Percentiles rank a stretch among this genome's conserved stretches.
These are phyloP conservation scores for Hippopotamyrus pictus DNA, from an alignment of 2,797 vertebrate species.

Conservation along the genomic window DNA sequence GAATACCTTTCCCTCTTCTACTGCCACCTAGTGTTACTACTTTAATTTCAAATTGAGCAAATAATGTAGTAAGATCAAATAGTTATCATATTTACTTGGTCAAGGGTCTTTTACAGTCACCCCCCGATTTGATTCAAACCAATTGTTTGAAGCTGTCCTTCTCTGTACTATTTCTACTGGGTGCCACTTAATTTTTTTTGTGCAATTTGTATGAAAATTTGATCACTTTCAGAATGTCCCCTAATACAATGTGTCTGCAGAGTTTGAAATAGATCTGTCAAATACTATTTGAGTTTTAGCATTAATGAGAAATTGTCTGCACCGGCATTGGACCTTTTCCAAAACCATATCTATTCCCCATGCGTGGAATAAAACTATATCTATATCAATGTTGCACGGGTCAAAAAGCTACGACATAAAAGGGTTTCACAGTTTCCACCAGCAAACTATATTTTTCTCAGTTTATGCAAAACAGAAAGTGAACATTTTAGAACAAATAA, in stretches of 20 bases:
- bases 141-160: background rate
- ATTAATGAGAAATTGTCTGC: background rate
- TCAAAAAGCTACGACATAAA: background rate
- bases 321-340: background rate
- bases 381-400: background rate
- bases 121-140: background rate
- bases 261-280: background rate
- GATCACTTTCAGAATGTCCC: background rate
- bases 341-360: background rate
- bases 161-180: background rate
- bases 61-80: background rate
- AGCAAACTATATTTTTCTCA: background rate
- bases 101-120: background rate
- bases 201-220: background rate
- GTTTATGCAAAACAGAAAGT: background rate
- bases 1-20: background rate
- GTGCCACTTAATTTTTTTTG: background rate
- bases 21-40: background rate
- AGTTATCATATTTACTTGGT: background rate
- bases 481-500: background rate
- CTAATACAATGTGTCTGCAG: background rate
- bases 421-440: background rate
- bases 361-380: background rate
- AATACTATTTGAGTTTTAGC: background rate
- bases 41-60: background rate